Percentiles rank a stretch among this genome's conserved stretches.
These are phyloP conservation scores for Hyles euphorbiae DNA, from an alignment of 1,140 invertebrate genomes.

Conservation along the genomic window DNA sequence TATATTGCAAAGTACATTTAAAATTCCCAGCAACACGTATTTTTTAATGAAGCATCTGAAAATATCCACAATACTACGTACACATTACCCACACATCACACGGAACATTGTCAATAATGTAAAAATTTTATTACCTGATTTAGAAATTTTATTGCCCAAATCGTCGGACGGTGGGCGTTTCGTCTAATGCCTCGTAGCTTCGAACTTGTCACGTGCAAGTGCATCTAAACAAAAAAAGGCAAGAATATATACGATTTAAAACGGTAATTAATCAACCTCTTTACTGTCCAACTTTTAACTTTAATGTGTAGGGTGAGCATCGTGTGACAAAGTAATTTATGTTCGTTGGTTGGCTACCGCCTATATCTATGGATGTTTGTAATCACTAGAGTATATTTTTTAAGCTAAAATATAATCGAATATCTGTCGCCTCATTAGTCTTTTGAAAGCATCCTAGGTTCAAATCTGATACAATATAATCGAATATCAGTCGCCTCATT, in stretches of 20 bases:
- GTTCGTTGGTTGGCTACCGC: no score
- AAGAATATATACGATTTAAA: conserved; percentile 19
- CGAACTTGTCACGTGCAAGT: conserved; percentile 12
- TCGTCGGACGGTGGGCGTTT: conserved; percentile 26
- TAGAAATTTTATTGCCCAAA: conserved; percentile 41
- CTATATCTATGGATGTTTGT: no score
- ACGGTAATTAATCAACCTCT: conserved; percentile 30
- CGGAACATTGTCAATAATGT: conserved; percentile 45
- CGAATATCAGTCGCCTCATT: no score
- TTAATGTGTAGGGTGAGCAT: neutral
- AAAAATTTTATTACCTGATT: conserved; percentile 49
- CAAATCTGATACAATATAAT: no score
- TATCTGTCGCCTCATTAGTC: no score
- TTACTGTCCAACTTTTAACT: conserved; percentile 22
- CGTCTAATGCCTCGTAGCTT: conserved; percentile 9
- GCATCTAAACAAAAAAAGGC: conserved; percentile 5
- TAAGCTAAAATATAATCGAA: no score
- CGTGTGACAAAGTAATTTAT: no score
- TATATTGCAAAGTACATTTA: no score
- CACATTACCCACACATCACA: conserved; percentile 16
- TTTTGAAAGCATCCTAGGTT: no score
- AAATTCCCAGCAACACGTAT: no score
- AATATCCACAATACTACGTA: conserved; percentile 9
- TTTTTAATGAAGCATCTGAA: neutral
- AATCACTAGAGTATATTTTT: no score